phyloP scores from a whole-genome alignment of 2,113 vertebrate species.

The Heterochromis multidens region DNA sequence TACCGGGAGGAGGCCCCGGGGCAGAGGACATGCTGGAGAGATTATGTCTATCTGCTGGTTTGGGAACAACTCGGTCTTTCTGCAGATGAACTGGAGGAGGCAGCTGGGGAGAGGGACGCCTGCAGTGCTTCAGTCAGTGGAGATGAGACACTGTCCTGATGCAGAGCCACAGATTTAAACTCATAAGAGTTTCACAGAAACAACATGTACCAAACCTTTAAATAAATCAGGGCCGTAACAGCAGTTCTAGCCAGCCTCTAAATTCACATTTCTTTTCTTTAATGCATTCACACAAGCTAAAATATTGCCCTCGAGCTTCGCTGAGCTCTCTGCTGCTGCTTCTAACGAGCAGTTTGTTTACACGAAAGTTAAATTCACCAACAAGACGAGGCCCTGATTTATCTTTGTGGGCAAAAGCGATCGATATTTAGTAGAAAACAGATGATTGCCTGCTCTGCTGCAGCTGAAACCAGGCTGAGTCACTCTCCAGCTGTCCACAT shows the following conservation, averaged over 20 bases:
- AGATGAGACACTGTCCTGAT: neutral
- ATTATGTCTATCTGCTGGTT: neutral
- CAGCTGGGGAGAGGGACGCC: too few species aligned
- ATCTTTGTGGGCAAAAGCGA: neutral
- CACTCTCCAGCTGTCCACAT: neutral
- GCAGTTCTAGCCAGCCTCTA: neutral
- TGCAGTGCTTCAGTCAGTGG: too few species aligned
- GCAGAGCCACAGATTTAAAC: neutral
- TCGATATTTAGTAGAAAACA: slow-evolving; percentile 12
- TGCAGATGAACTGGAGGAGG: neutral
- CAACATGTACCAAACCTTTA: neutral
- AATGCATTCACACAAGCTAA: neutral
- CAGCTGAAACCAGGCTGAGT: neutral
- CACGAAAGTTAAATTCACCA: neutral
- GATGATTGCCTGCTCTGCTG: neutral
- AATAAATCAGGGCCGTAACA: neutral
- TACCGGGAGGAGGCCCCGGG: neutral
- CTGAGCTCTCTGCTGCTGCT: neutral
- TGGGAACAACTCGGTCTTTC: neutral
- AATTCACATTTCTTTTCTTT: neutral
- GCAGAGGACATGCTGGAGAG: neutral
- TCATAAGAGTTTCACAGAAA: neutral
- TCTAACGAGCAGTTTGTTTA: neutral
- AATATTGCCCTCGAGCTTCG: neutral
- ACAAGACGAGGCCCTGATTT: neutral